Evolutionary conservation across 2,888 invertebrate species (phyloP).

Genomic region (Eilema depressum): DNA sequence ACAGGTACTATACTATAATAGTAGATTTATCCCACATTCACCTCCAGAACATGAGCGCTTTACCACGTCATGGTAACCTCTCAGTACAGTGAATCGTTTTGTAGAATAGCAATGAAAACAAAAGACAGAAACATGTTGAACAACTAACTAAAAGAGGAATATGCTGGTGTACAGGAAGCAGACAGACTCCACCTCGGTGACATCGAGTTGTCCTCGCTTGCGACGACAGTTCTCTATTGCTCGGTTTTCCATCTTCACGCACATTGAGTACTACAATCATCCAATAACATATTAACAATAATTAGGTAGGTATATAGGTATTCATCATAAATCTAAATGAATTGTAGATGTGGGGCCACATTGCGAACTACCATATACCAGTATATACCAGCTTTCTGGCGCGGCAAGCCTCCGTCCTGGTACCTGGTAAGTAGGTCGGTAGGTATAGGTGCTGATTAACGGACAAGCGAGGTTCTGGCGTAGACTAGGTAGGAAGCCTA

Average conservation of each 20-base stretch:
- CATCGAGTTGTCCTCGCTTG: constrained; percentile 66
- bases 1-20: too few relatives aligned
- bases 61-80: too few relatives aligned
- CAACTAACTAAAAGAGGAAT: constrained; percentile 71
- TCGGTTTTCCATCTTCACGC: constrained; percentile 61
- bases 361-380: too few relatives aligned
- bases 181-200: constrained; percentile 68
- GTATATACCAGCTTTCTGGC: too few relatives aligned
- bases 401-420: too few relatives aligned
- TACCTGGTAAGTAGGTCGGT: too few relatives aligned
- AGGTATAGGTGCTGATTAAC: too few relatives aligned
- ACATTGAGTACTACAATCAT: constrained; percentile 60
- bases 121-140: neutral
- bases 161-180: constrained; percentile 70
- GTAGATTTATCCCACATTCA: too few relatives aligned
- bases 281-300: constrained; percentile 6
- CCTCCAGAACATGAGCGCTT: too few relatives aligned
- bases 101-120: neutral
- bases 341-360: too few relatives aligned
- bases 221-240: constrained; percentile 67
- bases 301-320: neutral
- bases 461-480: neutral
- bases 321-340: neutral
- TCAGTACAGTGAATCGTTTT: neutral
- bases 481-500: neutral